A percentile compares a stretch with the other conserved stretches of the same genome.
Conservation (phyloP, 2,797 vertebrate species). For the Hydrocynus forskahlii region DNA sequence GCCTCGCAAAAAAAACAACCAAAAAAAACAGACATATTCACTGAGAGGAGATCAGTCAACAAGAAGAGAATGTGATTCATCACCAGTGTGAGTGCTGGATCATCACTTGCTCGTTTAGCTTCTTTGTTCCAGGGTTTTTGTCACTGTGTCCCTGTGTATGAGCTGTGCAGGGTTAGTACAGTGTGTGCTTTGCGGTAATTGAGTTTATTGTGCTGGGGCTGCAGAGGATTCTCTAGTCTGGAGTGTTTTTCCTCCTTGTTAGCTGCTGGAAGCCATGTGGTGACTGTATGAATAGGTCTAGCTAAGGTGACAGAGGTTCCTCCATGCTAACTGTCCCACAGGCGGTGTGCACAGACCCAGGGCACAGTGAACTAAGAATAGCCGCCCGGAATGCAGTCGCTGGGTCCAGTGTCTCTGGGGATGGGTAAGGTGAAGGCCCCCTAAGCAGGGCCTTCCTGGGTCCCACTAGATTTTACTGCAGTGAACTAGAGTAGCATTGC, state of each 20-base stretch:
- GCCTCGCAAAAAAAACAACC: slow-evolving; percentile 1
- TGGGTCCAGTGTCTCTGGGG: slow-evolving; percentile 52
- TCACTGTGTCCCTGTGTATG: neutral
- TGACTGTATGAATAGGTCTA: slow-evolving; percentile 12
- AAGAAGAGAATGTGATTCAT: slow-evolving; percentile 4
- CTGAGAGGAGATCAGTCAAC: slow-evolving; percentile 18
- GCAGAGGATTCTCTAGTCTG: neutral
- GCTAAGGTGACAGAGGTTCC: slow-evolving; percentile 11
- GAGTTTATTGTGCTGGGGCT: neutral
- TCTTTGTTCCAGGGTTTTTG: neutral
- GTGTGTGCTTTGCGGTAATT: neutral
- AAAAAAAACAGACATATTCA: slow-evolving; percentile 4
- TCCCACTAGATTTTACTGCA: slow-evolving; percentile 15
- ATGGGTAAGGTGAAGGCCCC: slow-evolving; percentile 37
- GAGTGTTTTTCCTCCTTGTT: neutral
- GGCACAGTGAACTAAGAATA: slow-evolving; percentile 55
- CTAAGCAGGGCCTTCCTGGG: slow-evolving; percentile 12
- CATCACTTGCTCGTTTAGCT: slow-evolving; percentile 12
- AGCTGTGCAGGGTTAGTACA: neutral
- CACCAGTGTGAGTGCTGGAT: slow-evolving; percentile 5
- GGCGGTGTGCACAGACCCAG: slow-evolving; percentile 28
- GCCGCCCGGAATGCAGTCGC: slow-evolving; percentile 47
- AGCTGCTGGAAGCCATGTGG: neutral
- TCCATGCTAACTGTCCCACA: slow-evolving; percentile 31
- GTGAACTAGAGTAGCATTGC: neutral